Base-by-base conservation (phyloP, 1,140 invertebrate species). In the Drosophila watanabei region DNA sequence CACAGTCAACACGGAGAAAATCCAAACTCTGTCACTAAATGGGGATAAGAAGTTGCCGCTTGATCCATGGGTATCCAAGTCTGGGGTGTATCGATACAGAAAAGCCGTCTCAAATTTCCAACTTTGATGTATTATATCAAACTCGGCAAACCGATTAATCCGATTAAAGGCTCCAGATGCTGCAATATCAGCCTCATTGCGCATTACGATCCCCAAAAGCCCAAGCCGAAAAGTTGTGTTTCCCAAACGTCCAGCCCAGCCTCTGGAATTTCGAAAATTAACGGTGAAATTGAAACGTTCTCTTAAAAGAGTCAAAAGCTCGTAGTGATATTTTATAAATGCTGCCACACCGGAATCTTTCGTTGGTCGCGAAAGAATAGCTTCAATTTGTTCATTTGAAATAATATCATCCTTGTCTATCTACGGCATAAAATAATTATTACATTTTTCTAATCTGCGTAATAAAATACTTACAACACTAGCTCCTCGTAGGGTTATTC, bases 31-130 rank as follows among this genome's bases (percentile, higher is more conserved):
- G 7, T 59, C 51, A 41, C 86, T 78, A 41, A 93, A 93, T 5
- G 92, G 92, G 11, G 90, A 78, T 14, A 93, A 51, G 45, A 93
- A 93, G 51, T 90, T 89, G 3, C 82, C 90, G 54, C 82, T 91
- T 48, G 78, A 72, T n/a, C 75, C 78, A 48, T 87, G 69, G 1
- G 70, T 82, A 43, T 84, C 78, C n/a, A 93, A 75, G 24, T 92
- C 85, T 13, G 89, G 75, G 14, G 90, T 91, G 51, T 82, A 92
- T 0, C 86, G 79, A 73, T 84, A 93, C 2, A 93, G n/a, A 54
- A 93, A 93, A 0, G 90, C 90, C 0, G 87, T 72, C 39, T 93
- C 87, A 30, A 93, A 92, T 70, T 89, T 93, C 92, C 92, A 93
- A 45, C 92, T 90, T 58, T 91, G 85, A 56, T 93, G 90, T 32